Percentiles rank a stretch among this genome's conserved stretches.
phyloP scores from a whole-genome alignment of 2,888 invertebrate genomes.

The Escarpia spicata region DNA sequence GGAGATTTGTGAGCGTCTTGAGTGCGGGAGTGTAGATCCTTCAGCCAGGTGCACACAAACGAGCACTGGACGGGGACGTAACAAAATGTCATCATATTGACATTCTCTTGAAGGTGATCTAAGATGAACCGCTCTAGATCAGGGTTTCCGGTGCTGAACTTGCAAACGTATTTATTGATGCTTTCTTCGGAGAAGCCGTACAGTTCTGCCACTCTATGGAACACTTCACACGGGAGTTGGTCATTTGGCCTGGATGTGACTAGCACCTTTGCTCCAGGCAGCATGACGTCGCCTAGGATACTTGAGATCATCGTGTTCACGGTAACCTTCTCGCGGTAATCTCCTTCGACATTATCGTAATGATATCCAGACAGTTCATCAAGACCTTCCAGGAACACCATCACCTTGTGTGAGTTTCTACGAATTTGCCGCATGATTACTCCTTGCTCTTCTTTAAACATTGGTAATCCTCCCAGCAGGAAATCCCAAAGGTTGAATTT shows the following conservation, averaged over 20 bases:
- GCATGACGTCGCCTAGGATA: not conserved
- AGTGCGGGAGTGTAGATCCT: not conserved
- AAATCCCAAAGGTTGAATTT: not conserved
- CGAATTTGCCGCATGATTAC: not conserved
- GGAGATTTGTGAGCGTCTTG: not conserved
- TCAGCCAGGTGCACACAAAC: not conserved
- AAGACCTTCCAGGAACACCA: not conserved
- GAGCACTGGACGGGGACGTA: not conserved
- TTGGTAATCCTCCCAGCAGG: not conserved
- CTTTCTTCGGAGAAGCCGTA: not conserved
- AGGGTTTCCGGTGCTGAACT: not conserved
- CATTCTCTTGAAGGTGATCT: not conserved
- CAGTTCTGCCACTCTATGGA: not conserved
- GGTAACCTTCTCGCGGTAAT: not conserved
- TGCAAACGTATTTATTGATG: not conserved
- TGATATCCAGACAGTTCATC: not conserved
- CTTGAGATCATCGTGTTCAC: not conserved
- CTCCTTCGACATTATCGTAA: not conserved
- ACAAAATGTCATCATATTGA: not conserved
- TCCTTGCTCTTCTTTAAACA: not conserved
- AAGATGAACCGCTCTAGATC: not conserved
- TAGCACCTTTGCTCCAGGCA: not conserved
- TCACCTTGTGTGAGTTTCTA: not conserved
- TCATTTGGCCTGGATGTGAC: not conserved
- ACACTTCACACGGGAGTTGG: not conserved